A percentile compares a stretch with the other conserved stretches of the same genome.
phyloP scores from a whole-genome alignment of 2,113 vertebrate species.

The Dipodomys merriami region DNA sequence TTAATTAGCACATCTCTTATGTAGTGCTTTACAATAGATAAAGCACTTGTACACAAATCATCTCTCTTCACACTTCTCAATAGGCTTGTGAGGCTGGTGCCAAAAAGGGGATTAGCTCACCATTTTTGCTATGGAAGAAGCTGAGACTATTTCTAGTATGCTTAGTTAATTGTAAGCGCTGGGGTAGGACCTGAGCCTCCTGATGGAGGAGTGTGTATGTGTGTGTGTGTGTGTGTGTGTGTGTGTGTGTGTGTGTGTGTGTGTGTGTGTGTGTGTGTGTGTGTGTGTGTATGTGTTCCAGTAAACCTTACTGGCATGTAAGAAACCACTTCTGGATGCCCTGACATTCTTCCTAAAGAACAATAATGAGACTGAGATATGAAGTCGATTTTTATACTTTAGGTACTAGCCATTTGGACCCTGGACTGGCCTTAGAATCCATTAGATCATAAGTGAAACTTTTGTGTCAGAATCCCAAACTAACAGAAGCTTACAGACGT shows the following conservation, averaged over 20 bases:
- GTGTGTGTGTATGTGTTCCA: background rate
- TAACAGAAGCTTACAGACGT: slow-evolving; percentile 4
- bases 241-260: background rate
- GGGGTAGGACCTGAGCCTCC: background rate
- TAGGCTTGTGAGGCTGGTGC: background rate
- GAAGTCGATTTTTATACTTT: background rate
- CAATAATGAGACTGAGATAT: background rate
- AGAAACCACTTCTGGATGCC: background rate
- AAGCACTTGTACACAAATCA: background rate
- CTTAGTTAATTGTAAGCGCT: background rate
- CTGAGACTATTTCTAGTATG: background rate
- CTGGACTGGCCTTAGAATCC: slow-evolving; percentile 5
- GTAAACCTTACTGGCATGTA: background rate
- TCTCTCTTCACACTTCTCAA: background rate
- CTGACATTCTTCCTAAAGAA: background rate
- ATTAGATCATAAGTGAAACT: slow-evolving; percentile 23
- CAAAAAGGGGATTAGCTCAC: background rate
- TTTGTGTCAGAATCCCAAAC: background rate
- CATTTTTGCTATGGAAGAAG: background rate
- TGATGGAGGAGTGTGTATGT: too few relatives aligned
- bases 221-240: background rate
- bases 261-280: background rate
- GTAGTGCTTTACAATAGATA: background rate
- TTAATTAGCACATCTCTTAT: background rate
- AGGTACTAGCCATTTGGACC: background rate